Percentiles rank a stretch among this genome's conserved stretches.
phyloP scores from a whole-genome alignment of 35 echinoderm and acorn worm species.

The Apostichopus californicus region DNA sequence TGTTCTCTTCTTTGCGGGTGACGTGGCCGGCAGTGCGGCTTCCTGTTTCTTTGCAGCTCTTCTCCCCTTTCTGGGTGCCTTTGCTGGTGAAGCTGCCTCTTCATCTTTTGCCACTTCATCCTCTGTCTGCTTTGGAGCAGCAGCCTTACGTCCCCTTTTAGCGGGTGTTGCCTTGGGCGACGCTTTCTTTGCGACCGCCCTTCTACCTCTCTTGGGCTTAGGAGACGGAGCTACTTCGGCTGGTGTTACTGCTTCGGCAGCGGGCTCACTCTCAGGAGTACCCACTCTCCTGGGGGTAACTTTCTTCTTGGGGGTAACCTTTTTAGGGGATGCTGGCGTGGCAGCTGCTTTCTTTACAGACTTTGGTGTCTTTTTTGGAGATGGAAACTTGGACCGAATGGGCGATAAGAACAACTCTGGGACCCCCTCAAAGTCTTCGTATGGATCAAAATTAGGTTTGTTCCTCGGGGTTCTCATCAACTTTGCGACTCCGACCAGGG shows the following conservation, averaged over 20 bases:
- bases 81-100: not conserved
- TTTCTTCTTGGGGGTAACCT: conserved; percentile 4
- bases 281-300: not conserved
- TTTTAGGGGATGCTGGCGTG: conserved; percentile 37
- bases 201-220: conserved; percentile 15
- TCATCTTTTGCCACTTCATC: not conserved
- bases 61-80: not conserved
- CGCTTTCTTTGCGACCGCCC: not conserved
- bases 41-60: conserved; percentile 12
- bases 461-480: conserved; percentile 78
- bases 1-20: conserved; percentile 24
- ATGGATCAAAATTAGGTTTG: conserved; percentile 60
- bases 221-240: not conserved
- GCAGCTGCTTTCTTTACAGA: conserved; percentile 25
- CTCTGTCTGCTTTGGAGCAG: not conserved
- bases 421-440: conserved; percentile 91
- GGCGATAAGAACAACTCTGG: conserved; percentile 85
- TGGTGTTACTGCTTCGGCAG: conserved; percentile 7
- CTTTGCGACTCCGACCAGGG: conserved; percentile 57
- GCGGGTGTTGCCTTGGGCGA: not conserved
- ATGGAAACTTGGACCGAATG: not conserved
- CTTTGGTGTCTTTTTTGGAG: conserved; percentile 35
- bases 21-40: not conserved
- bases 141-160: conserved; percentile 37
- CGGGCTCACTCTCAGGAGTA: conserved; percentile 9